These are phyloP conservation scores for Osedax frankpressi DNA, from an alignment of 2,888 invertebrate species.

Conservation along the genomic window DNA sequence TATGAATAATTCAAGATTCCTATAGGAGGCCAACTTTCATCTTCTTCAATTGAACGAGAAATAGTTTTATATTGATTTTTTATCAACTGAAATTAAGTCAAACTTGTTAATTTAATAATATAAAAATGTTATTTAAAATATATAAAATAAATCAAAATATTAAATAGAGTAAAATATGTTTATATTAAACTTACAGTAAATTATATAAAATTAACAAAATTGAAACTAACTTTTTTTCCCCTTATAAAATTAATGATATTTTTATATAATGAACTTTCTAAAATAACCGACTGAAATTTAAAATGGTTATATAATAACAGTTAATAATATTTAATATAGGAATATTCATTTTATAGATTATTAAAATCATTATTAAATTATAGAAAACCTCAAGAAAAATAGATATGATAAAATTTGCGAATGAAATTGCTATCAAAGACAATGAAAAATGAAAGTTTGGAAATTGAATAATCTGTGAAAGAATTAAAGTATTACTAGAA, in stretches of 20 bases:
- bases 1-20: not conserved
- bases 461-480: not conserved
- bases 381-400: not conserved
- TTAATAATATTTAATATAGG: not conserved
- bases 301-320: not conserved
- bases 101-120: not conserved
- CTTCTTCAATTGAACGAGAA: not conserved
- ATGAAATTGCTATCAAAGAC: not conserved
- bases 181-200: not conserved
- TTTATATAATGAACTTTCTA: not conserved
- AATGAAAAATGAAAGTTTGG: not conserved
- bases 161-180: not conserved
- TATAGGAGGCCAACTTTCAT: not conserved
- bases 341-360: not conserved
- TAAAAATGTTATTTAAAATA: not conserved
- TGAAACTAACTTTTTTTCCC: not conserved
- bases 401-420: not conserved
- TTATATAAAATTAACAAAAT: not conserved
- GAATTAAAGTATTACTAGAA: not conserved
- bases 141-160: not conserved
- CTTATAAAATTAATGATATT: not conserved
- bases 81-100: not conserved
- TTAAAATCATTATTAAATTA: not conserved
- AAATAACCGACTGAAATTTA: not conserved
- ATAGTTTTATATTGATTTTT: not conserved